These are phyloP conservation scores for Peromyscus californicus DNA, from an alignment of 2,113 vertebrate species.

Conservation along the genomic window DNA sequence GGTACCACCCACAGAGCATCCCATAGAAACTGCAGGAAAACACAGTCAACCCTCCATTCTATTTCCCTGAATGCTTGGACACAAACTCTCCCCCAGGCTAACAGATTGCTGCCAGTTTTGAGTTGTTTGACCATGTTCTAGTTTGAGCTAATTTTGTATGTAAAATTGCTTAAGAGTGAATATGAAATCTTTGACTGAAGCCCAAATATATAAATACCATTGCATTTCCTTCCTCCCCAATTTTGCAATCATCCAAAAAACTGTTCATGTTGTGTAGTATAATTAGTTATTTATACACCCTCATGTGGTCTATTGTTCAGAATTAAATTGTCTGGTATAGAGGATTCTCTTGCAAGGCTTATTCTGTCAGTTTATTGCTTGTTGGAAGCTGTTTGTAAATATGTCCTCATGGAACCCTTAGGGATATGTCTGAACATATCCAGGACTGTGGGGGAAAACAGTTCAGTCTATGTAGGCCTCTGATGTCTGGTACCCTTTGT, in stretches of 20 bases:
- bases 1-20: background rate
- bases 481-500: background rate
- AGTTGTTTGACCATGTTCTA: conserved; percentile 77
- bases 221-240: conserved; percentile 83
- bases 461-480: background rate
- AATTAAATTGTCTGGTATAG: conserved; percentile 80
- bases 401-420: conserved; percentile 73
- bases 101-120: conserved; percentile 69
- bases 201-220: conserved; percentile 84
- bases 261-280: conserved; percentile 80
- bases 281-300: conserved; percentile 83
- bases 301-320: conserved; percentile 80
- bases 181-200: conserved; percentile 83
- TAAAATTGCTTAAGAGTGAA: conserved; percentile 84
- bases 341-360: conserved; percentile 76
- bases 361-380: conserved; percentile 73
- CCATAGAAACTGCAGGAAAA: background rate
- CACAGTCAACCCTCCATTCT: background rate
- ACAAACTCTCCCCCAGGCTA: conserved; percentile 18
- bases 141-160: conserved; percentile 83
- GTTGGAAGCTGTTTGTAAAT: conserved; percentile 81
- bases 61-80: background rate
- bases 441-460: background rate
- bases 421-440: conserved; percentile 47
- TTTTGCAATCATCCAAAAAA: conserved; percentile 83